Base-by-base conservation (phyloP, 2,888 invertebrate genomes). In the Caenorhabditis wallacei region DNA sequence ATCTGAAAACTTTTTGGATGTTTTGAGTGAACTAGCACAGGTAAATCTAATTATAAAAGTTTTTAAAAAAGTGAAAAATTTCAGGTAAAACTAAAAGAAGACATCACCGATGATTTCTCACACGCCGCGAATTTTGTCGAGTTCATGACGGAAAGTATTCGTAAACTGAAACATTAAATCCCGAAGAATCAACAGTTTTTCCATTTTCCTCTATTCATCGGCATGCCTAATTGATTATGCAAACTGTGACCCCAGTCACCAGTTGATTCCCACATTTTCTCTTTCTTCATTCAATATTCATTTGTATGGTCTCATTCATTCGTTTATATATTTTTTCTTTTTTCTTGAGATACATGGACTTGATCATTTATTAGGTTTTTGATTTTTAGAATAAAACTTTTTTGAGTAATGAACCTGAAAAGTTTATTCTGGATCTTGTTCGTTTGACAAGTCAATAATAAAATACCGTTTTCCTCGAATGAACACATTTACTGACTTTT, bases 1-100 rank as follows among this genome's bases (percentile, higher is more conserved):
- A 24, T 86, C 85, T 0, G 84, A 84, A 35, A 78, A 79, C 51
- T 86, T 86, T 48, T 35, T 86, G 26, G 85, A 86, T 37, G 80
- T 86, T 51, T 63, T 86, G n/a, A 80, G 74, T 13, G 84, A 86
- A 51, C 69, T 86, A 54, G 84, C 85, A 10, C 82, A 82, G 54
- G 82, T 82, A 46, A 2, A 18, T 16, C n/a, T 18, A 20, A 26
- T 30, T 51, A 26, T 66, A 54, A 11, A n/a, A 11, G 0, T 48
- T n/a, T n/a, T 24, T 51, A 3, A 16, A 69, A 71, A 13, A 10
- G 16, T 8, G 13, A 40, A 40, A 13, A 40, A 40, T 40, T 40
- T 40, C 54, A 81, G 81, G 85, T 85, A 22, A 85, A 85, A 48
- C 35, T 80, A 20, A 86, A 86, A 70, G 80, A 78, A 53, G 84